phyloP scores from a whole-genome alignment of 2,888 invertebrate species.

The Plebejus melissa region DNA sequence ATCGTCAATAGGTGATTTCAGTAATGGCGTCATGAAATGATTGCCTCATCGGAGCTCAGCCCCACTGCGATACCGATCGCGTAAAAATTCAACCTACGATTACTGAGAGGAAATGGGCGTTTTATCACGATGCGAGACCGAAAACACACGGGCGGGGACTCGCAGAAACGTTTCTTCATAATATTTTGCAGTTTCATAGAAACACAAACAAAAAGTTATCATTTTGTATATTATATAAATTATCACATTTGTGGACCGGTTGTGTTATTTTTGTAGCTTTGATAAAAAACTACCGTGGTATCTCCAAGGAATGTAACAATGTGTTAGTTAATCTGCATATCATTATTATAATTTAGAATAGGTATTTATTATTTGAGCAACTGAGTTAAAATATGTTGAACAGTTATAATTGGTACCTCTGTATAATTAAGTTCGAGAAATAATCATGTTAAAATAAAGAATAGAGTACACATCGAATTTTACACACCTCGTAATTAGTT shows the following conservation, averaged over 20 bases:
- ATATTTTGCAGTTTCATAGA: neutral
- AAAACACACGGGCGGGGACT: slow-evolving; percentile 40
- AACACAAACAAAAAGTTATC: too few relatives aligned
- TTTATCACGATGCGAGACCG: slow-evolving; percentile 55
- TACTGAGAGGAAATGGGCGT: slow-evolving; percentile 62
- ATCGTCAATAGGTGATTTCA: slow-evolving; percentile 36
- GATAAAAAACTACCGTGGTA: too few relatives aligned
- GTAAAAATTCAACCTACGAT: slow-evolving; percentile 64
- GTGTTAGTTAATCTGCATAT: neutral
- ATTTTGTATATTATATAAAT: too few relatives aligned
- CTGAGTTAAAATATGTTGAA: neutral
- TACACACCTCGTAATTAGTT: neutral
- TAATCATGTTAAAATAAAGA: neutral
- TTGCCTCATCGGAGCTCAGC: slow-evolving; percentile 37
- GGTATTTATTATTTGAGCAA: neutral
- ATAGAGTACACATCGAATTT: neutral
- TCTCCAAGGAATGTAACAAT: too few relatives aligned
- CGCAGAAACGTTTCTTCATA: slow-evolving; percentile 18
- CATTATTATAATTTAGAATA: neutral
- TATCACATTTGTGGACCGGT: too few relatives aligned
- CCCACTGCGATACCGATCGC: slow-evolving; percentile 47
- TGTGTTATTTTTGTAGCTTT: neutral
- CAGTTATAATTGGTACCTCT: neutral
- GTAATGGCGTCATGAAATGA: slow-evolving; percentile 41
- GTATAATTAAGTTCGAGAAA: neutral